These are phyloP conservation scores for Lasaia peninsularis DNA, from an alignment of 1,140 invertebrate species.

Conservation along the genomic window DNA sequence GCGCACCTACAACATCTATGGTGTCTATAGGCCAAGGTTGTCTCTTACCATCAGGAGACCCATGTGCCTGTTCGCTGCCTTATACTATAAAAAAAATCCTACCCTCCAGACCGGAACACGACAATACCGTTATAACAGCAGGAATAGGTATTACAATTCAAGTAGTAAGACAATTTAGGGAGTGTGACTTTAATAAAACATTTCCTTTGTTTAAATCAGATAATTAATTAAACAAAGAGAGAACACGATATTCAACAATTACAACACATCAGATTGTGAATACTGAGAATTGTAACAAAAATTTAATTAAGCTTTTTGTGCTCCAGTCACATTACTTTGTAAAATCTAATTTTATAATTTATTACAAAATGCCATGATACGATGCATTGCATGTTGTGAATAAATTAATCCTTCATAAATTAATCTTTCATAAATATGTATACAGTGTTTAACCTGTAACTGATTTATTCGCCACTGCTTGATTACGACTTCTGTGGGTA, in stretches of 20 bases:
- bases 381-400: slow-evolving; percentile 16
- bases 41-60: too few species aligned
- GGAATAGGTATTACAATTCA: too few species aligned
- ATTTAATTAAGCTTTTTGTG: neutral
- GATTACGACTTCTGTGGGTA: slow-evolving; percentile 15
- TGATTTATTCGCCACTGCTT: slow-evolving; percentile 8
- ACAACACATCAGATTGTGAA: neutral
- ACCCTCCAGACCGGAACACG: too few species aligned
- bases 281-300: neutral
- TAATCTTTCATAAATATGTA: slow-evolving; percentile 19
- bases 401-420: slow-evolving; percentile 15
- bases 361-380: slow-evolving; percentile 6
- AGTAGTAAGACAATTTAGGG: too few species aligned
- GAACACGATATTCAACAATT: slow-evolving; percentile 1
- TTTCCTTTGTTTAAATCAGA: too few species aligned
- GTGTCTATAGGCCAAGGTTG: too few species aligned
- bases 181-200: too few species aligned
- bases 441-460: slow-evolving; percentile 15
- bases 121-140: too few species aligned
- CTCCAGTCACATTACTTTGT: neutral
- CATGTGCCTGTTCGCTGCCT: too few species aligned
- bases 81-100: too few species aligned
- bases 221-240: neutral
- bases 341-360: slow-evolving; percentile 15
- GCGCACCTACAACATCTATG: too few species aligned